These are phyloP conservation scores for Drosophila birchii DNA, from an alignment of 2,888 invertebrate species.

Conservation along the genomic window DNA sequence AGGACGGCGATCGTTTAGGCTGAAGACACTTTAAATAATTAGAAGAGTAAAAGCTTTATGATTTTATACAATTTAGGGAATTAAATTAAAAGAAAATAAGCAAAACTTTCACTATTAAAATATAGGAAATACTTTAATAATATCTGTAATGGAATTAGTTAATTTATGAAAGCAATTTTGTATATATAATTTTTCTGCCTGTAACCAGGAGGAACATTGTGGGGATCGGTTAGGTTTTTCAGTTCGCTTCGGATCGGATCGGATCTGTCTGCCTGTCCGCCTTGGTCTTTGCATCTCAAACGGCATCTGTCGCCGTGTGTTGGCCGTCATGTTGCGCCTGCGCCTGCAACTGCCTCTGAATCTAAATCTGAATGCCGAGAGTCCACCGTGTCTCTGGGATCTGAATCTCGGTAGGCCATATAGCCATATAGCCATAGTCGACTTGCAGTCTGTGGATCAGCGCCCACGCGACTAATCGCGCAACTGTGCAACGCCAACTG, in stretches of 20 bases:
- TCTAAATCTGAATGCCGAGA: constrained; percentile 33
- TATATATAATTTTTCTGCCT: constrained; percentile 23
- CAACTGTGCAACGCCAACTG: constrained; percentile 68
- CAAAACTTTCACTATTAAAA: background rate
- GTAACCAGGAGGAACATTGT: constrained; percentile 31
- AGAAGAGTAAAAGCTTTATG: rapidly evolving
- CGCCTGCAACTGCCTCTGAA: constrained; percentile 74
- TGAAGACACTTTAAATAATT: background rate
- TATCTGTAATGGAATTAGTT: too few relatives aligned
- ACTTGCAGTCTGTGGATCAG: constrained; percentile 35
- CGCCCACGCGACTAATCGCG: constrained; percentile 54
- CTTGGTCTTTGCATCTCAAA: constrained; percentile 46
- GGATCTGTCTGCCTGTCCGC: constrained; percentile 47
- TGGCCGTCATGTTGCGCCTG: constrained; percentile 78
- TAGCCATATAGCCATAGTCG: constrained; percentile 12
- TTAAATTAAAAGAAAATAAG: background rate
- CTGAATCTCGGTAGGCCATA: constrained; percentile 24
- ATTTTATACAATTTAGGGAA: background rate
- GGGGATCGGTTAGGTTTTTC: constrained; percentile 20
- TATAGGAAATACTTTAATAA: background rate
- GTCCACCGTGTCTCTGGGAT: constrained; percentile 13
- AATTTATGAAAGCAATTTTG: background rate
- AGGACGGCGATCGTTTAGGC: constrained; percentile 68
- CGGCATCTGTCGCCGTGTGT: constrained; percentile 55
- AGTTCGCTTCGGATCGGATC: constrained; percentile 17